Evolutionary conservation across 2,888 invertebrate species (phyloP).

Genomic region (Drosophila lacicola): DNA sequence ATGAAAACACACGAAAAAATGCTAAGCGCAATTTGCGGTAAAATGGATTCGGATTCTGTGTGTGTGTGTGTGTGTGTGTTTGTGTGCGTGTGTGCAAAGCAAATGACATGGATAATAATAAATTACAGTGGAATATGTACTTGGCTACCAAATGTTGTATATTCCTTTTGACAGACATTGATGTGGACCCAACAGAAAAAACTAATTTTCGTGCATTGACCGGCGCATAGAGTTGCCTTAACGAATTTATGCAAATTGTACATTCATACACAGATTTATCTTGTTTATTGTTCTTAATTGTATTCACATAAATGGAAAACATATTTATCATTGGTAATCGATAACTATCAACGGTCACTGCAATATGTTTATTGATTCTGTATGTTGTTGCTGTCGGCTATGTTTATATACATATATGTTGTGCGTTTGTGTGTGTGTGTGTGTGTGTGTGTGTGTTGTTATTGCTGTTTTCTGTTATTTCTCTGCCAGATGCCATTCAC

Average conservation of each 20-base stretch:
- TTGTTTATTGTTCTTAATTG: conserved; percentile 33
- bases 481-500: conserved; percentile 65
- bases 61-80: not conserved
- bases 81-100: conserved; percentile 27
- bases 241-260: not conserved
- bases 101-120: conserved; percentile 60
- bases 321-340: conserved; percentile 58
- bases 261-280: conserved; percentile 14
- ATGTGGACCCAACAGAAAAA: conserved; percentile 50
- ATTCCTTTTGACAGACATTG: conserved; percentile 57
- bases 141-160: conserved; percentile 55
- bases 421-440: conserved; percentile 13
- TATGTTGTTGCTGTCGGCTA: conserved; percentile 49
- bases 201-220: conserved; percentile 74
- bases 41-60: conserved; percentile 5
- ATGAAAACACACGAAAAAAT: conserved; percentile 53
- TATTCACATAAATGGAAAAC: conserved; percentile 46
- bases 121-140: conserved; percentile 54
- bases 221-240: conserved; percentile 47
- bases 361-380: conserved; percentile 44
- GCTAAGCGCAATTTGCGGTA: conserved; percentile 36
- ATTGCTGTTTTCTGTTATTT: conserved; percentile 54
- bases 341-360: conserved; percentile 40
- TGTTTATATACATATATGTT: conserved; percentile 32
- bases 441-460: conserved; percentile 34